Evolutionary conservation across 2,888 invertebrate genomes (phyloP).

Genomic region (Pachydiplax longipennis): DNA sequence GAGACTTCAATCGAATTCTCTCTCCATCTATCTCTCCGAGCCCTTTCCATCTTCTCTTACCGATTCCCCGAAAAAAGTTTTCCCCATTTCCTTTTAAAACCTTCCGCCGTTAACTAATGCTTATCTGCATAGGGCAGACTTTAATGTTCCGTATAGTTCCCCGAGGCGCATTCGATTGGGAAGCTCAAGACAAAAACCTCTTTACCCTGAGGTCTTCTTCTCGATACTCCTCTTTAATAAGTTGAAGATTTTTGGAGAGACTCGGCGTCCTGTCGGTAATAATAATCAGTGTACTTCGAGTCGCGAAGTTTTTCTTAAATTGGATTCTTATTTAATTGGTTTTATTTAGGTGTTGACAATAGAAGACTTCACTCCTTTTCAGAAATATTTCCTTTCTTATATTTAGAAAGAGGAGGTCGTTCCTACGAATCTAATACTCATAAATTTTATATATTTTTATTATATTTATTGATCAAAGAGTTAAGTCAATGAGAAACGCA

Average conservation of each 20-base stretch:
- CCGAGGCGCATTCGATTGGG: neutral
- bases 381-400: neutral
- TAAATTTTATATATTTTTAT: too few relatives aligned
- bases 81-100: neutral
- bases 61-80: neutral
- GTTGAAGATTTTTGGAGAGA: neutral
- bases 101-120: neutral
- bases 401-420: too few relatives aligned
- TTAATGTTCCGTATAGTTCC: neutral
- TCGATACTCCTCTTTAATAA: neutral
- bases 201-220: neutral
- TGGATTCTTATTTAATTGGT: too few relatives aligned
- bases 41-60: neutral
- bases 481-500: too few relatives aligned
- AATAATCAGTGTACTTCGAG: too few relatives aligned
- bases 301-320: neutral
- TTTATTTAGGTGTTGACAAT: too few relatives aligned
- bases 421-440: too few relatives aligned
- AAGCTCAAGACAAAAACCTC: neutral
- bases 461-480: too few relatives aligned
- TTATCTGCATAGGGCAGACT: neutral
- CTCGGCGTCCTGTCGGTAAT: neutral
- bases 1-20: conserved; percentile 6
- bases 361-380: too few relatives aligned
- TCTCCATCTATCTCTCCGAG: neutral